Evolutionary conservation across 2,888 invertebrate genomes (phyloP).

Genomic region (Iphiclides podalirius): DNA sequence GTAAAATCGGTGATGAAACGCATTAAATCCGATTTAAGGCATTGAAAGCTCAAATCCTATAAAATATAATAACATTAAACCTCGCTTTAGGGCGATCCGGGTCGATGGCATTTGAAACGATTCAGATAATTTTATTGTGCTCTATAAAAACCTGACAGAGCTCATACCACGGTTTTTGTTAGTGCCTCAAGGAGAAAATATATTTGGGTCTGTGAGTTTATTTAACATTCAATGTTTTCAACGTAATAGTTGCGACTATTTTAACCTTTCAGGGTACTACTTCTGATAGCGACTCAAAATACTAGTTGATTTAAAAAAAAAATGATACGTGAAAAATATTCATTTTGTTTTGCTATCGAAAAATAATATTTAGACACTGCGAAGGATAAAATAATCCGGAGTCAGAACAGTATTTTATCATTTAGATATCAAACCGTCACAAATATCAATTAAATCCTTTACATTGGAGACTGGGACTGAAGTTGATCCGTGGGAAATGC

Average conservation of each 20-base stretch:
- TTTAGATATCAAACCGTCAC: too few relatives aligned
- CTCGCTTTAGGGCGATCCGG: conserved; percentile 33
- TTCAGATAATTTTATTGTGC: conserved; percentile 46
- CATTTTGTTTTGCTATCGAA: too few relatives aligned
- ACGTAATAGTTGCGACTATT: too few relatives aligned
- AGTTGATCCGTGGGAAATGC: too few relatives aligned
- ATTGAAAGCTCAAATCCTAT: conserved; percentile 38
- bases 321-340: too few relatives aligned
- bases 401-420: too few relatives aligned
- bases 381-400: too few relatives aligned
- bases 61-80: conserved; percentile 47
- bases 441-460: not conserved
- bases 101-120: conserved; percentile 44
- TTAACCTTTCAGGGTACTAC: too few relatives aligned
- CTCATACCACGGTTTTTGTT: conserved; percentile 24
- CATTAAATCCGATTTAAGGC: conserved; percentile 34
- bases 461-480: not conserved
- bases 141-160: conserved; percentile 46
- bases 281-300: too few relatives aligned
- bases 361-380: too few relatives aligned
- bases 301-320: too few relatives aligned
- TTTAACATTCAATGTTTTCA: not conserved
- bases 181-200: not conserved
- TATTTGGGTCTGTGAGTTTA: not conserved
- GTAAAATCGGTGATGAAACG: not conserved